Percentiles rank a stretch among this genome's conserved stretches.
phyloP scores from a whole-genome alignment of 1,140 invertebrate genomes.

The Pachyrhynchus sulphureomaculatus region DNA sequence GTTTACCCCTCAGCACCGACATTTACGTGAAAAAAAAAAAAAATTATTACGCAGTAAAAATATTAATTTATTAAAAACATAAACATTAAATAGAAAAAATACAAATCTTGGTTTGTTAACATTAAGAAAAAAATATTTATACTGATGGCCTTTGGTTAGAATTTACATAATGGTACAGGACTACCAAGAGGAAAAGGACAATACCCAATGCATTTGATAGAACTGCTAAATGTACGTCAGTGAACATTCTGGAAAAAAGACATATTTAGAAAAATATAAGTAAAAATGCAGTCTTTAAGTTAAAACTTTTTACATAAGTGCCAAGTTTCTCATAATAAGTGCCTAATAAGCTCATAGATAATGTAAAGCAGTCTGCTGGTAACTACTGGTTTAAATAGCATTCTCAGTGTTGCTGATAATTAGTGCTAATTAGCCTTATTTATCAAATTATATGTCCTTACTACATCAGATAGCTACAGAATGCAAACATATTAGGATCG shows the following conservation, averaged over 20 bases:
- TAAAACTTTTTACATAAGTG: neutral
- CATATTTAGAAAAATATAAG: neutral
- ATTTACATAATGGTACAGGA: constrained; percentile 96
- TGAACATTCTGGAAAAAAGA: constrained; percentile 78
- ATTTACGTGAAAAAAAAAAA: neutral
- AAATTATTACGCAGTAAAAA: neutral
- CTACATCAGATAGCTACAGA: too few species aligned
- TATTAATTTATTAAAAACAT: neutral
- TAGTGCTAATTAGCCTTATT: too few species aligned
- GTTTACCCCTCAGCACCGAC: too few species aligned
- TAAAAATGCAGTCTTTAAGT: neutral
- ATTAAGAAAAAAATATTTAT: neutral
- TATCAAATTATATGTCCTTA: too few species aligned
- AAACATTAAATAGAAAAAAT: neutral
- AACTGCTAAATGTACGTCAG: constrained; percentile 92
- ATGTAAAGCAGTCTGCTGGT: too few species aligned
- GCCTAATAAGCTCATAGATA: too few species aligned
- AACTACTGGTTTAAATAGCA: too few species aligned
- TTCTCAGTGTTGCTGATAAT: too few species aligned
- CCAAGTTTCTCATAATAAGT: neutral
- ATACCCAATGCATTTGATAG: constrained; percentile 96
- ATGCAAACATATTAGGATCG: too few species aligned
- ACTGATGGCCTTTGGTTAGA: constrained; percentile 57
- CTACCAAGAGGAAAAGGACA: constrained; percentile 89
- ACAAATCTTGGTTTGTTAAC: neutral